Evolutionary conservation across 2,888 invertebrate species (phyloP), one percentile per base, ranked within the genome.

Genomic region (Drosophila fungiperda): DNA sequence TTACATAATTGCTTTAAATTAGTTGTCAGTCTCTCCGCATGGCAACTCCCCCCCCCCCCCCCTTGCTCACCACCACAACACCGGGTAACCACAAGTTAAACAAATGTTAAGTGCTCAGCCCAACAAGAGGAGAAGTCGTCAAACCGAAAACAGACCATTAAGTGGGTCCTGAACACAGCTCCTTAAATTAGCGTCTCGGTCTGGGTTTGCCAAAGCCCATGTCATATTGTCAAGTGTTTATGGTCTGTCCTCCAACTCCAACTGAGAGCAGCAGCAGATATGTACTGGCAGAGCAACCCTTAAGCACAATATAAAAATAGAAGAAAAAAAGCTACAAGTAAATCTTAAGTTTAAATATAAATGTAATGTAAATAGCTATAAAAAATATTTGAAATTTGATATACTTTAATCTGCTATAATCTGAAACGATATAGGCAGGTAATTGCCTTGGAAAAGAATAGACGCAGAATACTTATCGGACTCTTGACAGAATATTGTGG

Each of bases 131-230:
- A 76, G 72, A 87, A 79, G 80, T 81, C 90, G 89, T 88, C 90
- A 91, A 91, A 88, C 88, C 91, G 81, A 90, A 88, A 91, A 88
- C 88, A 88, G 90, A 83, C 88, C 88, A 90, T 91, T 90, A 88
- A 88, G 87, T 83, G 90, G 76, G 77, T 79, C 75, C 90, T 86
- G 85, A 88, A 73, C 86, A 38, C 48, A 65, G 70, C 67, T 61
- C 59, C 88, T 68, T 68, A 69, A 90, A 85, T 90, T 90, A 86
- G 90, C 89, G 63, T 63, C 69, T 61, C 66, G 62, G 63, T 52
- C 69, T 61, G 68, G 62, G 63, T 52, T 52, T 38, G 29, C 36
- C 59, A 38, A 52, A n/a, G 54, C 58, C 68, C 68, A 64, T 70
- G 69, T 78, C 90, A 84, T 81, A 87, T 87, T 79, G 84, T 89